These are phyloP conservation scores for Garrulus glandarius DNA, from an alignment of 2,797 vertebrate species.

Conservation along the genomic window DNA sequence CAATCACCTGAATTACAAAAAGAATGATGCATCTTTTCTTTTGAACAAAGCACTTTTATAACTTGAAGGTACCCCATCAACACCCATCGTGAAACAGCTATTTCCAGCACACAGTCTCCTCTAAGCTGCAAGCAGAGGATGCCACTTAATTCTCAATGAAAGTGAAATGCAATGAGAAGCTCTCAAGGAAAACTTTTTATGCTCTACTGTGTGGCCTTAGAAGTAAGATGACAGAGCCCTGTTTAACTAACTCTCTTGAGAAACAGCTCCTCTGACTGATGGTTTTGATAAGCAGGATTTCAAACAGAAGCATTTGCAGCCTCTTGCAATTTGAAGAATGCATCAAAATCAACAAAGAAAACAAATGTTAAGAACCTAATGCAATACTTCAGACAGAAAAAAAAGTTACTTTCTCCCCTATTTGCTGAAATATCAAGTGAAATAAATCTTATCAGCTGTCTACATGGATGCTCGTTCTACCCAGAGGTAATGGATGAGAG, in stretches of 20 bases:
- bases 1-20: background rate
- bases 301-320: background rate
- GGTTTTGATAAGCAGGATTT: background rate
- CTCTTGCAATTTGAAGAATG: background rate
- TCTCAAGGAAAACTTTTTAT: background rate
- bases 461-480: background rate
- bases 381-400: background rate
- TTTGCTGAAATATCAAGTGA: conserved; percentile 5
- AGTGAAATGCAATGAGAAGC: background rate
- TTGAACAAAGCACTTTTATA: background rate
- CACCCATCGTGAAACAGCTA: background rate
- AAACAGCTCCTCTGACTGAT: background rate
- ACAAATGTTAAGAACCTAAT: background rate
- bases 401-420: background rate
- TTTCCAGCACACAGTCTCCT: background rate
- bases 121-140: background rate
- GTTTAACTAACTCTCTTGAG: background rate
- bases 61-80: background rate
- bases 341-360: background rate
- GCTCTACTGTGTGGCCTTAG: background rate
- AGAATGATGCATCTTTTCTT: background rate
- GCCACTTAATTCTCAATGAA: background rate
- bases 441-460: conserved; percentile 6
- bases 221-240: background rate
- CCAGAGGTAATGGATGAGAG: background rate